Evolutionary conservation across 35 echinoderm and acorn worm genomes (phyloP).

Genomic region (Apostichopus japonicus): DNA sequence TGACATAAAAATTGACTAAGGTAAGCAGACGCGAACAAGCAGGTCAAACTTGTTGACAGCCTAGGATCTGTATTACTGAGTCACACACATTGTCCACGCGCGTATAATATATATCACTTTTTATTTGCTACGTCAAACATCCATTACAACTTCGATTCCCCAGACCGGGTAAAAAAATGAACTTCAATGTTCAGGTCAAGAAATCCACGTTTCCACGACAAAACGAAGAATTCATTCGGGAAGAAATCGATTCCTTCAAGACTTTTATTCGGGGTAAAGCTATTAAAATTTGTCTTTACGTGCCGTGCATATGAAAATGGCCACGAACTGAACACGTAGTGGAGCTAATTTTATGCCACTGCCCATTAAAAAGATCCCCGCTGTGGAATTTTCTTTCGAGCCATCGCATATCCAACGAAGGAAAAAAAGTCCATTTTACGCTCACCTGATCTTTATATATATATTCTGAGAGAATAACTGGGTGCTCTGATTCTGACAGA

Average conservation of each 20-base stretch:
- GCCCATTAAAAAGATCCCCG: conserved; percentile 38
- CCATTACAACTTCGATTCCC: neutral
- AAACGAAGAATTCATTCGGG: conserved; percentile 21
- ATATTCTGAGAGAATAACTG: neutral
- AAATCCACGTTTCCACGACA: neutral
- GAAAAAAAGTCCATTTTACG: neutral
- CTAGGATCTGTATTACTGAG: neutral
- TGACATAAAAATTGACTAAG: no score
- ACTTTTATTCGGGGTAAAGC: conserved; percentile 26
- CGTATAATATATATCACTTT: neutral
- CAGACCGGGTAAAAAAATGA: neutral
- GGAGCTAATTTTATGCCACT: conserved; percentile 34
- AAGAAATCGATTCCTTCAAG: conserved; percentile 30
- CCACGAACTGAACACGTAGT: conserved; percentile 19
- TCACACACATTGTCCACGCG: neutral
- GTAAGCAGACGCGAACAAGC: no score
- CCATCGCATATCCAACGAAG: neutral
- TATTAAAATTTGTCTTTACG: conserved; percentile 43
- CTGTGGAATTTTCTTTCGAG: neutral
- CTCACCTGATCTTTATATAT: neutral
- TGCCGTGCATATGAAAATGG: conserved; percentile 45
- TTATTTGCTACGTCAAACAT: neutral
- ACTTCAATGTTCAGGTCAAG: neutral
- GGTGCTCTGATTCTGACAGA: neutral
- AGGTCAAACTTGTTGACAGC: no score